Evolutionary conservation across 2,113 vertebrate species (phyloP).

Genomic region (Equus quagga): DNA sequence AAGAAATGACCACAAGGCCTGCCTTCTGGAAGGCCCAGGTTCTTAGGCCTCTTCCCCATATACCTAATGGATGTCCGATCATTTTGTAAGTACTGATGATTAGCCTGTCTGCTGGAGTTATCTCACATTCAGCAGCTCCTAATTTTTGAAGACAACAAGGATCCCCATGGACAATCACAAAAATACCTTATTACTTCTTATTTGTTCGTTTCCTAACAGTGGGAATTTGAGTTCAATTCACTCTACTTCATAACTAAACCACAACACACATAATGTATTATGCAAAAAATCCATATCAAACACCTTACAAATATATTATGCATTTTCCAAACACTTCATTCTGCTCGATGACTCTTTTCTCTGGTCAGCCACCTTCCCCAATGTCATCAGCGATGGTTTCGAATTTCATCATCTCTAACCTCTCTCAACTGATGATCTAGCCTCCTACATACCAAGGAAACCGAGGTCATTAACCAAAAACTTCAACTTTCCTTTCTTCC

Average conservation of each 20-base stretch:
- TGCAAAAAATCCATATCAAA: not conserved
- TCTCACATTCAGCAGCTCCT: not conserved
- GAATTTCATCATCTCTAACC: not conserved
- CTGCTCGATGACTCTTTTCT: not conserved
- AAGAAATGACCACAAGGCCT: not conserved
- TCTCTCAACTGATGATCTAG: not conserved
- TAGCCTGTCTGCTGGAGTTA: not conserved
- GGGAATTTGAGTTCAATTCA: not conserved
- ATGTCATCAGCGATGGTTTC: not conserved
- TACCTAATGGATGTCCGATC: not conserved
- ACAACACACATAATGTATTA: not conserved
- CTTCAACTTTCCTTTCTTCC: not conserved
- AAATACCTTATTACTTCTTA: not conserved
- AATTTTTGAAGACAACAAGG: not conserved
- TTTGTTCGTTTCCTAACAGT: not conserved
- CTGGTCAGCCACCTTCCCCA: not conserved
- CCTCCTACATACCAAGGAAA: not conserved
- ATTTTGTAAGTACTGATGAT: not conserved
- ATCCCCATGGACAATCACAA: not conserved
- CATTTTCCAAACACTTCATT: not conserved
- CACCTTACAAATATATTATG: not conserved
- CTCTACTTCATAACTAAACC: not conserved
- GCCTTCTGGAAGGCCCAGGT: not conserved
- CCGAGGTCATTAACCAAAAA: not conserved
- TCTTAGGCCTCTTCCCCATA: not conserved